Base-by-base conservation (phyloP, 2,888 invertebrate species). In the Sphaerophoria taeniata region DNA sequence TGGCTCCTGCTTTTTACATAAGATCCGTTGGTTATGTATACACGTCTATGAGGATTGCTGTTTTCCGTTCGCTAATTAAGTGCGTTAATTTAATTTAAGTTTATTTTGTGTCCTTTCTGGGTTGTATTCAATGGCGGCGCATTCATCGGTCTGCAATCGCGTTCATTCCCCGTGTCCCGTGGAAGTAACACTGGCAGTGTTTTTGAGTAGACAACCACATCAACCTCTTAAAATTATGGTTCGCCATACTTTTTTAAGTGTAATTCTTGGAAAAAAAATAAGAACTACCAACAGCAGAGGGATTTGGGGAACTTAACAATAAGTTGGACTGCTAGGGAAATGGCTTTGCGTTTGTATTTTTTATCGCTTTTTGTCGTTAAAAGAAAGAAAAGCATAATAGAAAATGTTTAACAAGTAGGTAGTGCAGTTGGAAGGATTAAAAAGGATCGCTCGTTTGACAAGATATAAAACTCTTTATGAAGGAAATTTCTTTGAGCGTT, bases 1-100 rank as follows among this genome's bases (percentile, higher is more conserved):
- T 6, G 11, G 16, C 24, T 14, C 9, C 51, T 67, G 69, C 11
- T 24, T 34, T 34, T 45, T 67, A 58, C 45, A 24, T 24, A 1
- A 2, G 24, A 24, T 24, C 24, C 24, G 24, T 34, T 67, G 31
- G 9, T 39, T 67, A 43, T 43, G 58, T 69, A 53, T 73, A 65
- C 49, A 79, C 53, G 39, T 43, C 79, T 63, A 33, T 60, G 24
- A 53, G 67, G 70, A 70, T 70, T 61, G 74, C 45, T 79, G 51
- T 58, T 71, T 75, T 75, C 56, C 77, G 71, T 82, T 69, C 77
- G 77, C 77, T 82, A 82, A 82, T 82, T 77, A 77, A 82, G 82
- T 77, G 77, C 82, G 70, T 78, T 84, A 60, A 79, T 75, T 75
- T 79, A 69, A 60, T 83, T 83, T 75, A 53, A 39, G 39, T 67